A percentile compares a stretch with the other conserved stretches of the same genome.
These are phyloP conservation scores for Poicephalus gulielmi DNA, from an alignment of 2,113 vertebrate genomes.

Conservation along the genomic window DNA sequence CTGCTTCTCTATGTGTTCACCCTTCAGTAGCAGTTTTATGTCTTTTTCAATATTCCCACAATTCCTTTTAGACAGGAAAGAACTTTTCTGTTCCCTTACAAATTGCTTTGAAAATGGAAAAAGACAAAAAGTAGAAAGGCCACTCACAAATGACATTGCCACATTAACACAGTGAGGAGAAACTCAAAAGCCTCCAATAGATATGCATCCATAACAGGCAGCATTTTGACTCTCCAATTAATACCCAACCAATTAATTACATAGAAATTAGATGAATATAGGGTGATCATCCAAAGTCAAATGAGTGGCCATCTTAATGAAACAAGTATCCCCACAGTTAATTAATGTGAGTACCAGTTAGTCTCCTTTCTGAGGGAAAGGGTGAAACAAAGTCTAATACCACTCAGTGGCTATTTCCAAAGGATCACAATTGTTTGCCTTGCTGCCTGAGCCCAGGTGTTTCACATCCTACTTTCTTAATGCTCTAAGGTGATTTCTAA, in stretches of 20 bases:
- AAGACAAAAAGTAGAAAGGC: background rate
- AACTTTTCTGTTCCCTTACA: slow-evolving; percentile 3
- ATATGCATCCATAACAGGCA: background rate
- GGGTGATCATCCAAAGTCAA: background rate
- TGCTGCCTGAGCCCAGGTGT: background rate
- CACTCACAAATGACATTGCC: background rate
- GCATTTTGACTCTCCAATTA: background rate
- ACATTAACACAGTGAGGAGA: background rate
- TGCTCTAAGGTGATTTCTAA: background rate
- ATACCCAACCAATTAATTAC: background rate
- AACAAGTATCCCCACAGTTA: background rate
- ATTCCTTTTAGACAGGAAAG: slow-evolving; percentile 12
- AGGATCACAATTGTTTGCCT: background rate
- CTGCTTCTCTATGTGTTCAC: background rate
- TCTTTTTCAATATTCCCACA: slow-evolving; percentile 32
- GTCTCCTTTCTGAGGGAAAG: background rate
- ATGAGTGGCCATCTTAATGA: background rate
- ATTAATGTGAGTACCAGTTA: background rate
- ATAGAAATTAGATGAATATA: background rate
- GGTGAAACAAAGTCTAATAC: background rate
- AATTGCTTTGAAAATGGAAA: slow-evolving; percentile 13
- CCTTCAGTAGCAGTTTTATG: slow-evolving; percentile 22
- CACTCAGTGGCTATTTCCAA: background rate
- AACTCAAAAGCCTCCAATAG: background rate
- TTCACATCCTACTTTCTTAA: background rate